Percentiles rank a stretch among this genome's conserved stretches.
Conservation (phyloP, 1,140 invertebrate genomes). For the Polypedilum vanderplanki region DNA sequence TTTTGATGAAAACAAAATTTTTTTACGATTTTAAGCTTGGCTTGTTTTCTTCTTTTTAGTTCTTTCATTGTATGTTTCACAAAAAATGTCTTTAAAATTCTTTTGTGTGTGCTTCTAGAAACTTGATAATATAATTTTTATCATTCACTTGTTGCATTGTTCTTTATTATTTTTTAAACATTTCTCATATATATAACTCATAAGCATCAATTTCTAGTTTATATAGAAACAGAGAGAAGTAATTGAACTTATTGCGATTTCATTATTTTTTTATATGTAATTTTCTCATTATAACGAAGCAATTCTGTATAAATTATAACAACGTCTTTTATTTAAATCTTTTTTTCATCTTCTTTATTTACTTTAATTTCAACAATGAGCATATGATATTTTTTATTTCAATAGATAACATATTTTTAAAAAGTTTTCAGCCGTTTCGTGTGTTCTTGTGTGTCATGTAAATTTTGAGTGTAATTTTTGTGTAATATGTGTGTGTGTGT, state of each 20-base stretch:
- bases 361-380: slow-evolving; percentile 17
- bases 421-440: not conserved
- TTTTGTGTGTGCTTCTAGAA: slow-evolving; percentile 2
- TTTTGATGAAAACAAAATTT: not conserved
- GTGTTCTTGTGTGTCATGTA: not conserved
- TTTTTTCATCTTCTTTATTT: not conserved
- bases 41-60: not conserved
- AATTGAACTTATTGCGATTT: slow-evolving; percentile 2
- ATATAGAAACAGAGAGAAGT: not conserved
- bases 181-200: not conserved
- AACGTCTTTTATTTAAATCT: slow-evolving; percentile 7
- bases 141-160: slow-evolving; percentile 3
- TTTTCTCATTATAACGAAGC: not conserved
- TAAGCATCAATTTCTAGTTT: not conserved
- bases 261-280: not conserved
- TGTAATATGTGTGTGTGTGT: not conserved
- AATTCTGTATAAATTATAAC: not conserved
- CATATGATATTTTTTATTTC: slow-evolving; percentile 19
- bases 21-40: slow-evolving; percentile 4
- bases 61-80: not conserved
- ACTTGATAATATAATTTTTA: not conserved
- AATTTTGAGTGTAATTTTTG: not conserved
- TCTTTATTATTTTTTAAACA: not conserved
- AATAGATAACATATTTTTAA: slow-evolving; percentile 3
- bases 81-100: not conserved